Conservation (phyloP, 2,797 vertebrate genomes). For the Chrosomus eos region DNA sequence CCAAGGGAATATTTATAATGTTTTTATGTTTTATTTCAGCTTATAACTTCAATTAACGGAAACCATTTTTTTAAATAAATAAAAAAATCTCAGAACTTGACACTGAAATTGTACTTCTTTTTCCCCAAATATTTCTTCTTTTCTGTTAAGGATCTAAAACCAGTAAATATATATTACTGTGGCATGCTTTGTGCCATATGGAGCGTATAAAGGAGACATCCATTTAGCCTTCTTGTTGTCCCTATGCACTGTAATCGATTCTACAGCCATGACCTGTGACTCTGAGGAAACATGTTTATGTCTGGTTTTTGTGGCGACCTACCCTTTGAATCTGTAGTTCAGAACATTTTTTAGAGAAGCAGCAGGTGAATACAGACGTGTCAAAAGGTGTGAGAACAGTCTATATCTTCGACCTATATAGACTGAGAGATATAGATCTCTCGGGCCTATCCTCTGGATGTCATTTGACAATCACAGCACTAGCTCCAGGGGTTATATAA, state of each 20-base stretch:
- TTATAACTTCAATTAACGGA: background rate
- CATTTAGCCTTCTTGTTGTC: background rate
- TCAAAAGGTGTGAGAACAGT: conserved; percentile 8
- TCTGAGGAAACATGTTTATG: background rate
- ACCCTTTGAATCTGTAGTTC: conserved; percentile 4
- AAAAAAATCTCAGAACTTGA: background rate
- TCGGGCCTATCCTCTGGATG: conserved; percentile 7
- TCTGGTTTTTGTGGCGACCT: background rate
- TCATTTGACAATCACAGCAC: conserved; percentile 13
- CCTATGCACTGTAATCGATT: background rate
- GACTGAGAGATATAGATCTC: too few species aligned
- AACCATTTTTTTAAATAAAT: background rate
- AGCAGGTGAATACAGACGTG: background rate
- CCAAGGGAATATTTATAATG: background rate
- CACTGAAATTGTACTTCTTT: background rate
- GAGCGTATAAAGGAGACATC: background rate
- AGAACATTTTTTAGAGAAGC: conserved; percentile 6
- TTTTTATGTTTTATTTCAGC: background rate
- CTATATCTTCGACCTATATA: background rate
- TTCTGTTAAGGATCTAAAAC: background rate
- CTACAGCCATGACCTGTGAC: background rate
- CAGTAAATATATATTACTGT: background rate
- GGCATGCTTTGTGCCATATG: background rate
- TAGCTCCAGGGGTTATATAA: background rate
- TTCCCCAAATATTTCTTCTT: background rate